These are phyloP conservation scores for Sebastes cheni DNA, from an alignment of 2,797 vertebrate genomes.

Conservation along the genomic window DNA sequence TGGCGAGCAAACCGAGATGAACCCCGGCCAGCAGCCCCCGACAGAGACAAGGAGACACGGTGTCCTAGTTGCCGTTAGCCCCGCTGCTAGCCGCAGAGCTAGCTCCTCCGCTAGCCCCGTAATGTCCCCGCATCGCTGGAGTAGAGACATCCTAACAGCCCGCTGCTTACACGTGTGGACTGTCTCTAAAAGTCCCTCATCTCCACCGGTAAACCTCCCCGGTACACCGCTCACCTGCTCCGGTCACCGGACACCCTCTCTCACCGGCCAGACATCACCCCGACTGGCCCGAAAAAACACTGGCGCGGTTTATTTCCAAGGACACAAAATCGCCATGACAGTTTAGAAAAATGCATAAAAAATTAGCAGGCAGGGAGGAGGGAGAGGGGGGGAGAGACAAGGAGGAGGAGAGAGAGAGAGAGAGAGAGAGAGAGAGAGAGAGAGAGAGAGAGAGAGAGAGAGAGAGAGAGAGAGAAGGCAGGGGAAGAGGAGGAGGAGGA, in stretches of 20 bases:
- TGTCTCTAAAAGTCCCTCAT: conserved; percentile 74
- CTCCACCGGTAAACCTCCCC: conserved; percentile 58
- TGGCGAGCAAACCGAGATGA: conserved; percentile 19
- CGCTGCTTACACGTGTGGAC: conserved; percentile 77
- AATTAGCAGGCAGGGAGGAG: conserved; percentile 78
- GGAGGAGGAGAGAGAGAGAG: background rate
- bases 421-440: background rate
- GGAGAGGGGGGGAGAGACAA: conserved; percentile 51
- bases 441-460: background rate
- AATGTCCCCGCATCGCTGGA: conserved; percentile 80
- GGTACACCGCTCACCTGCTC: conserved; percentile 80
- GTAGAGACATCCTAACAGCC: conserved; percentile 22
- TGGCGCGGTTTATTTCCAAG: conserved; percentile 84
- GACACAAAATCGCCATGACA: conserved; percentile 90
- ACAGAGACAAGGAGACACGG: conserved; percentile 54
- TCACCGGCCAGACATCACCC: conserved; percentile 73
- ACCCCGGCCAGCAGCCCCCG: background rate
- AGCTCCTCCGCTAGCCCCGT: conserved; percentile 76
- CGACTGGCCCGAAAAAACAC: conserved; percentile 62
- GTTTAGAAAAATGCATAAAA: conserved; percentile 89
- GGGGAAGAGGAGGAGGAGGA: background rate
- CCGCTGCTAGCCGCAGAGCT: conserved; percentile 64
- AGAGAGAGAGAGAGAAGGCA: background rate
- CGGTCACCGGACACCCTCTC: conserved; percentile 71
- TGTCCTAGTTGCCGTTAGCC: conserved; percentile 76